Percentiles rank a stretch among this genome's conserved stretches.
Conservation (phyloP, 2,113 vertebrate species). For the Columba livia region DNA sequence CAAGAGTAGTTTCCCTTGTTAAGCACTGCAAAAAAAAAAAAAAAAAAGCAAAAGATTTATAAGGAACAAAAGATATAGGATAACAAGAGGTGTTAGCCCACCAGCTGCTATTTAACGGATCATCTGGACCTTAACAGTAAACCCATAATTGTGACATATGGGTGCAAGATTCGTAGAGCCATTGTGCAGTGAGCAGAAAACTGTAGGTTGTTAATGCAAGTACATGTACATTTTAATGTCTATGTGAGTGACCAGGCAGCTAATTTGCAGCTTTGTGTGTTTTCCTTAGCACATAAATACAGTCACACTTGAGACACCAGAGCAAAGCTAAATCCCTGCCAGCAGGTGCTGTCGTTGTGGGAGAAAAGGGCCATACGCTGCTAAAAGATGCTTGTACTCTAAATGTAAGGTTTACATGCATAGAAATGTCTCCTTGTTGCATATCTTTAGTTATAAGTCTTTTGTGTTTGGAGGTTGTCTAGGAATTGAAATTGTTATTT, state of each 20-base stretch:
- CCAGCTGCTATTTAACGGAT: conserved; percentile 43
- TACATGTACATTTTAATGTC: background rate
- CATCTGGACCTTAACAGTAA: conserved; percentile 23
- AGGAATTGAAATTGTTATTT: conserved; percentile 4
- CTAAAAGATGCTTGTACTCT: background rate
- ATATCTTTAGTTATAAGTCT: conserved; percentile 21
- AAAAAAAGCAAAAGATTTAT: background rate
- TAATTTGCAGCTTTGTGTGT: conserved; percentile 50
- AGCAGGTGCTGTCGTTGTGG: conserved; percentile 6
- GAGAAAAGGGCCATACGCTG: background rate
- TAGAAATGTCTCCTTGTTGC: conserved; percentile 8
- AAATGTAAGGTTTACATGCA: conserved; percentile 43
- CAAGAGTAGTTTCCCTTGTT: background rate
- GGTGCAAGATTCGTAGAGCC: conserved; percentile 35
- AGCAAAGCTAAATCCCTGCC: conserved; percentile 13
- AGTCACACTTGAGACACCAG: conserved; percentile 1
- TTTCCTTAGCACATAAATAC: conserved; percentile 23
- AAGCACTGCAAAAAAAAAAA: background rate
- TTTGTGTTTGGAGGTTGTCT: conserved; percentile 52
- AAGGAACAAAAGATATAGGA: background rate
- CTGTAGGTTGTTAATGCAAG: background rate
- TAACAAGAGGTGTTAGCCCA: background rate
- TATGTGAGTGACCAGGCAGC: conserved; percentile 47
- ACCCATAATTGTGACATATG: conserved; percentile 46
- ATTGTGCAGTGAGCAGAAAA: background rate